A percentile compares a stretch with the other conserved stretches of the same genome.
Conservation (phyloP, 2,113 vertebrate species). For the Phaethornis superciliosus region DNA sequence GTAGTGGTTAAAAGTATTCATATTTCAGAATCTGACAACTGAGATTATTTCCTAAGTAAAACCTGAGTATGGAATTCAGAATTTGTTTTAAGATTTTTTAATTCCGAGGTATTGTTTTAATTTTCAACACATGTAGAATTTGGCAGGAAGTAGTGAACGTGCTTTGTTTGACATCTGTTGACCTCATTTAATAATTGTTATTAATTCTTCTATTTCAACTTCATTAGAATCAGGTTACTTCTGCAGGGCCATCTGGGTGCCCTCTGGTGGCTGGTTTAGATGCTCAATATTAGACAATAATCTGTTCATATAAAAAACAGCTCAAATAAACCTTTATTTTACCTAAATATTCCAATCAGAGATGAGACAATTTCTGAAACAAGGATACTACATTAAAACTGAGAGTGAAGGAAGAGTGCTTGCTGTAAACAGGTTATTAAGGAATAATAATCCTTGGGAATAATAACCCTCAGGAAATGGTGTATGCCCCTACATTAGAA, state of each 20-base stretch:
- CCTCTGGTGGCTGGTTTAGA: conserved; percentile 57
- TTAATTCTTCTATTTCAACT: conserved; percentile 57
- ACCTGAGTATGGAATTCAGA: conserved; percentile 42
- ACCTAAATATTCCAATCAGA: background rate
- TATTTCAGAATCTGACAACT: background rate
- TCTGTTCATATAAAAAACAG: background rate
- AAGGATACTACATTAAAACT: background rate
- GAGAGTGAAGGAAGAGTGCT: background rate
- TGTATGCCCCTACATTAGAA: too few relatives aligned
- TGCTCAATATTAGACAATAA: background rate
- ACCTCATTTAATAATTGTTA: conserved; percentile 70
- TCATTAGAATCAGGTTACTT: background rate
- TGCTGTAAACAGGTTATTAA: background rate
- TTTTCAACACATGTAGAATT: conserved; percentile 62
- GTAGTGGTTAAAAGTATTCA: conserved; percentile 34
- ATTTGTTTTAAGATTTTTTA: conserved; percentile 53
- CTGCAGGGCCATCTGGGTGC: background rate
- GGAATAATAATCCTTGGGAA: background rate
- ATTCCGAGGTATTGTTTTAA: conserved; percentile 53
- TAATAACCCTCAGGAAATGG: too few relatives aligned
- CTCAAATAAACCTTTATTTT: background rate
- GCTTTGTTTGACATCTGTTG: conserved; percentile 68
- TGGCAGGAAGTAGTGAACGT: conserved; percentile 60
- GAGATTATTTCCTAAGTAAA: conserved; percentile 34
- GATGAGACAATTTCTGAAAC: background rate